Percentiles rank a stretch among this genome's conserved stretches.
Evolutionary conservation across 2,797 vertebrate genomes (phyloP).

Genomic region (Pantherophis alleghaniensis): DNA sequence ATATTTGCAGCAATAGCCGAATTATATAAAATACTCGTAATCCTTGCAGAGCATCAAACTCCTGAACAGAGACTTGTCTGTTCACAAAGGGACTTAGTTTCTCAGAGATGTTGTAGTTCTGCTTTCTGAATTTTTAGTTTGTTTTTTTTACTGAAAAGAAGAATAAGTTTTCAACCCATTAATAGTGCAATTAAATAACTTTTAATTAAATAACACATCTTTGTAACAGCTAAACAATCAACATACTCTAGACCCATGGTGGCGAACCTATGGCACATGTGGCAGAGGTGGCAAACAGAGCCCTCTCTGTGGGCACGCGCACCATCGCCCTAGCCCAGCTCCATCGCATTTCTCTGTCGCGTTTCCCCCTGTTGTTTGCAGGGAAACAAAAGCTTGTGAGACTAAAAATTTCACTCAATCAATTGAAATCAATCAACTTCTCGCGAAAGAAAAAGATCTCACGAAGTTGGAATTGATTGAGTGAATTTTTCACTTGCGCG

Average conservation of each 20-base stretch:
- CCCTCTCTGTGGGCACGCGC: too few species aligned
- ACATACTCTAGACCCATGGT: background rate
- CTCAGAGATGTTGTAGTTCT: background rate
- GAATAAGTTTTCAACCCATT: background rate
- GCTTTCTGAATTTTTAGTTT: background rate
- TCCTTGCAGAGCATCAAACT: background rate
- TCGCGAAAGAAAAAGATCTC: too few species aligned
- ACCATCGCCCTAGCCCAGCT: too few species aligned
- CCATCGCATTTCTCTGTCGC: too few species aligned
- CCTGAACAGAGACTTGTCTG: background rate
- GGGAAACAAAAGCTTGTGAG: too few species aligned
- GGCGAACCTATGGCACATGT: too few species aligned
- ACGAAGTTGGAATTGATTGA: too few species aligned
- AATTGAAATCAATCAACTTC: too few species aligned
- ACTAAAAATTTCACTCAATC: too few species aligned
- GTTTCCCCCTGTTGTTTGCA: too few species aligned
- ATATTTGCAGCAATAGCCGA: background rate
- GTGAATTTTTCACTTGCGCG: too few species aligned
- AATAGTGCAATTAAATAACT: background rate
- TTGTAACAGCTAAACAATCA: background rate
- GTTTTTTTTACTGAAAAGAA: background rate
- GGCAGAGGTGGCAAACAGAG: too few species aligned
- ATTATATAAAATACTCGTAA: background rate
- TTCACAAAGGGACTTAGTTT: background rate
- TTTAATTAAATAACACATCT: background rate